phyloP scores from a whole-genome alignment of 2,888 invertebrate species.

The Acrocyrtus sp. region DNA sequence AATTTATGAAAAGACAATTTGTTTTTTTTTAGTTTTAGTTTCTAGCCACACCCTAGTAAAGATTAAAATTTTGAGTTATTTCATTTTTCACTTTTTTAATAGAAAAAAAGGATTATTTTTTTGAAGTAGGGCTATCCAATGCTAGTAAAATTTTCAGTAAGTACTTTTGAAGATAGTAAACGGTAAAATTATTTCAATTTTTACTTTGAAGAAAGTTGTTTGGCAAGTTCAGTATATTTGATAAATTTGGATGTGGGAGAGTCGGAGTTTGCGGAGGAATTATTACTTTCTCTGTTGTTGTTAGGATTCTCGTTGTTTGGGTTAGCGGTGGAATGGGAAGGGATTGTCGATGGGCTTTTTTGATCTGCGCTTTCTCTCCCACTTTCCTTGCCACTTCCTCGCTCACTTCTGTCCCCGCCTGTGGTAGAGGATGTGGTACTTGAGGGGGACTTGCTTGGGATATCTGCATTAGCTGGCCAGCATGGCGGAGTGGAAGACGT shows the following conservation, averaged over 20 bases:
- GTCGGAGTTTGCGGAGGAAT: slow-evolving; percentile 72
- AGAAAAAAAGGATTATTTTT: no score
- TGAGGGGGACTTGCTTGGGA: slow-evolving; percentile 44
- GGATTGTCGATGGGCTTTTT: slow-evolving; percentile 59
- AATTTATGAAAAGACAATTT: slow-evolving; percentile 15
- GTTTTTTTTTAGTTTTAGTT: no score
- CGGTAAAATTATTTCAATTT: no score
- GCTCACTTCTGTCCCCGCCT: neutral
- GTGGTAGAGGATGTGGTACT: slow-evolving; percentile 35
- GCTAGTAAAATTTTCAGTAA: no score
- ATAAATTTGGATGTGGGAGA: slow-evolving; percentile 97
- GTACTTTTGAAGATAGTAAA: no score
- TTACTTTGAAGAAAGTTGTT: slow-evolving; percentile 96
- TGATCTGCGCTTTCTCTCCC: slow-evolving; percentile 48
- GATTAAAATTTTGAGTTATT: no score
- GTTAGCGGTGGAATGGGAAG: slow-evolving; percentile 25
- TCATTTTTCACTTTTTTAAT: no score
- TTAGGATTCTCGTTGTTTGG: slow-evolving; percentile 36
- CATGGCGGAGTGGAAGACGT: slow-evolving; percentile 94
- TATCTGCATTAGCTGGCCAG: slow-evolving; percentile 80
- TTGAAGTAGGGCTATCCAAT: no score
- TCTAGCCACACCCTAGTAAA: no score
- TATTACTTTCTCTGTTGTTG: slow-evolving; percentile 64
- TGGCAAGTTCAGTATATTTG: slow-evolving; percentile 98
- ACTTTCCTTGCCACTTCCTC: slow-evolving; percentile 14